Base-by-base conservation (phyloP, 2,797 vertebrate genomes). In the Sebastes elongatus region DNA sequence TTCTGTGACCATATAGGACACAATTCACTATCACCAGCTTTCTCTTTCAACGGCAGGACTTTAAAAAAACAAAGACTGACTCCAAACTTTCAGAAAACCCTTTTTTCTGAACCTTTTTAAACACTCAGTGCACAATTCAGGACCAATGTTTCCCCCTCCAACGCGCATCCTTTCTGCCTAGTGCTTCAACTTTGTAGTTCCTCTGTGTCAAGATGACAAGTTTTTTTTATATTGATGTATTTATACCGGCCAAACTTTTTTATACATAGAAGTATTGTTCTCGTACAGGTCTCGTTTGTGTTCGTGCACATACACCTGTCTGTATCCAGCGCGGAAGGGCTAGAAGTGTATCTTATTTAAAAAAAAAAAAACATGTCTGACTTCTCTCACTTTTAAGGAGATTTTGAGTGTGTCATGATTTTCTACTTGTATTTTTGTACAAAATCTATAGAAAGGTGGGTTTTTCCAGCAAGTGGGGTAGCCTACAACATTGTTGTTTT, bases 341-440 rank as follows among this genome's bases (percentile, higher is more conserved):
- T 99, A 99, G 97, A 98, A 97, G 98, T 97, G 98, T 97, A 97
- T 97, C 96, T 98, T 98, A 98, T 99, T 99, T 98, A 89, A 97
- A 98, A 85, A 49, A 49, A 49, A 49, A 49, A 20, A 20, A 49
- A 16, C 5, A 97, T 96, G 97, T 98, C 97, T 68, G 96, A 98
- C 96, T 97, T 97, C 97, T 97, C 97, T 98, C 97, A 97, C 97
- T 97, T 94, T 95, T 93, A 92, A 97, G 95, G 96, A 97, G 98
- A 97, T 97, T 49, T 96, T 96, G 98, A 97, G 97, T 97, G 97
- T 99, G 98, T 97, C 97, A 97, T 99, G 98, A 94, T 99, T 99
- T 99, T 99, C 97, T 99, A 98, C 98, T 97, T 99, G 98, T 99
- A 99, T 99, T 99, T 99, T 99, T 99, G 98, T 99, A 99, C 96